Conservation (phyloP, 2,113 vertebrate species). For the Martes martes region DNA sequence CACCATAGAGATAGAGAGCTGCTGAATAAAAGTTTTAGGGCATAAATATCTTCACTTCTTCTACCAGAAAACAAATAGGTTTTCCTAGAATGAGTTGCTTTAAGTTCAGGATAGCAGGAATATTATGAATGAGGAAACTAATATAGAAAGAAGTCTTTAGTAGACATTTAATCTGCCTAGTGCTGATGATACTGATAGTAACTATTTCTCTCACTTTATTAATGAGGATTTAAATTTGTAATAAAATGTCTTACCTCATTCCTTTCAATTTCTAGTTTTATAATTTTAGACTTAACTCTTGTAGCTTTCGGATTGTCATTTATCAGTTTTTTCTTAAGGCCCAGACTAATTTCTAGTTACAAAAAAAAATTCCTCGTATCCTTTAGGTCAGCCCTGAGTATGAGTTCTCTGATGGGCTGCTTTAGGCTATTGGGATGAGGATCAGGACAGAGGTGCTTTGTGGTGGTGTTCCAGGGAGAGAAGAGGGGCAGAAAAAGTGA, state of each 20-base stretch:
- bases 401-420: neutral
- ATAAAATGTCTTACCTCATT: neutral
- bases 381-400: neutral
- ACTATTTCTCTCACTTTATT: neutral
- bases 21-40: neutral
- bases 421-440: neutral
- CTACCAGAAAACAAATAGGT: neutral
- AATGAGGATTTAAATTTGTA: conserved; percentile 16
- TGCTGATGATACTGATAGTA: neutral
- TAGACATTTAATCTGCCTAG: neutral
- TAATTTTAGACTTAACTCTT: conserved; percentile 21
- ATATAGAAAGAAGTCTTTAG: neutral
- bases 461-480: neutral
- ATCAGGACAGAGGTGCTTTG: neutral
- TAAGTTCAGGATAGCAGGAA: neutral
- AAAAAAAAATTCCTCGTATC: neutral
- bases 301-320: neutral
- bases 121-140: neutral
- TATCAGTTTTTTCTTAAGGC: neutral
- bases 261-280: neutral
- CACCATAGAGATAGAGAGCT: neutral
- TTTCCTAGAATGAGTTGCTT: conserved; percentile 33
- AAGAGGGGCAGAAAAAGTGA: neutral
- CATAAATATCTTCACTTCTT: neutral
- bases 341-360: neutral